Evolutionary conservation across 2,797 vertebrate species (phyloP), one percentile per base, ranked within the genome.

Genomic region (Epinephelus coioides): DNA sequence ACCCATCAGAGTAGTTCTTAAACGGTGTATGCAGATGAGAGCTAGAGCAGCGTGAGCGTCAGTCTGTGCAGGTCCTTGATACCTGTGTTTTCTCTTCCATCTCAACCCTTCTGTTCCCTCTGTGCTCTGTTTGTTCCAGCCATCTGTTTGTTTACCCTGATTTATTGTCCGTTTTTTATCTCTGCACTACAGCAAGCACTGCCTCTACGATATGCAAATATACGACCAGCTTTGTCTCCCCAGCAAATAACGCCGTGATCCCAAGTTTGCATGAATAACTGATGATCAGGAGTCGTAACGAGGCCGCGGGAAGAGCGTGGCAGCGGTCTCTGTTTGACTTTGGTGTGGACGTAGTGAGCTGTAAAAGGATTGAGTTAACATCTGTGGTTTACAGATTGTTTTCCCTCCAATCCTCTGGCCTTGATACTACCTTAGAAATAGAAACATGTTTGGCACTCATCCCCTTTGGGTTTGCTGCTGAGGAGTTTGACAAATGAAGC

Each of bases 141-240:
- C 84, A 78, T 91, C 90, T 92, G 79, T 89, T 89, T 93, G 88
- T 93, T 92, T 88, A 78, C 90, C 72, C 85, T 86, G 88, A 90
- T 93, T 94, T 92, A 89, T 91, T 86, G 86, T 88, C 55, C 9
- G 2, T 63, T 87, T 91, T 85, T 89, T 90, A 91, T 92, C 89
- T 81, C 79, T 1, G 1, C 1, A 63, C 82, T 74, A 73, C 91
- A 92, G 86, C 57, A 34, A 85, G 81, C 74, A 14, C 60, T 21
- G 2, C 62, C 38, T 67, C 83, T 59, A 66, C 53, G 38, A 88
- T 84, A 92, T 92, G 91, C 89, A 94, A 93, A 95, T 93, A 79
- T 65, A 82, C 47, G 81, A 77, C 78, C 80, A 55, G 89, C 87
- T 90, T 89, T 87, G 82, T 93, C 78, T 88, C 65, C 40, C 40